A percentile compares a stretch with the other conserved stretches of the same genome.
These are phyloP conservation scores for Anolis sagrei DNA, from an alignment of 2,113 vertebrate genomes.

Conservation along the genomic window DNA sequence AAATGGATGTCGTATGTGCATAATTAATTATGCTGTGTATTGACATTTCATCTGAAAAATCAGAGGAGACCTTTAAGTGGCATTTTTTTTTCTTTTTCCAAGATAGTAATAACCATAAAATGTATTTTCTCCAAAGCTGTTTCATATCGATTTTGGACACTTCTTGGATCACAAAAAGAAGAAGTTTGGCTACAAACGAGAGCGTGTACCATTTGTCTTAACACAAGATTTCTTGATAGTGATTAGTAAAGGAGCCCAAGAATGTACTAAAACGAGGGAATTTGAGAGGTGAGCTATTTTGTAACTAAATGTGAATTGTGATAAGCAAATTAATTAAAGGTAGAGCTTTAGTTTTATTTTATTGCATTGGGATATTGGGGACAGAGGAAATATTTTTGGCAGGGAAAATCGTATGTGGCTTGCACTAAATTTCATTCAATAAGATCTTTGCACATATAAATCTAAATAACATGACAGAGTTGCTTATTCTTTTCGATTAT, in stretches of 20 bases:
- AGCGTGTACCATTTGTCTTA: constrained; percentile 96
- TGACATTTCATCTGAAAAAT: constrained; percentile 16
- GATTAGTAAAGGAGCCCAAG: constrained; percentile 97
- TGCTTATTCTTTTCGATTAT: neutral
- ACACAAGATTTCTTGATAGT: constrained; percentile 98
- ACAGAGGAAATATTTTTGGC: neutral
- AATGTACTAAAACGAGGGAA: constrained; percentile 97
- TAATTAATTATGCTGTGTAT: neutral
- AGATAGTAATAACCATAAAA: constrained; percentile 13
- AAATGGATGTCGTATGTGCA: neutral
- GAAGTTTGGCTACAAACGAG: constrained; percentile 98
- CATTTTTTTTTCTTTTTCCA: neutral
- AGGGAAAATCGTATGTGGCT: neutral
- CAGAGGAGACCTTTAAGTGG: neutral
- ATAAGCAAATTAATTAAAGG: neutral
- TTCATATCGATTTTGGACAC: constrained; percentile 99
- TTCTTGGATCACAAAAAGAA: constrained; percentile 99
- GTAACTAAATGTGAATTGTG: neutral
- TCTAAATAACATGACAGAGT: neutral
- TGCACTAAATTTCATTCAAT: neutral
- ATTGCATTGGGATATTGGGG: neutral
- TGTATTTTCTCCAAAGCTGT: constrained; percentile 81
- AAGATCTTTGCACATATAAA: neutral
- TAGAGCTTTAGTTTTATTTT: neutral
- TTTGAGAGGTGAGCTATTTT: constrained; percentile 88